phyloP scores from a whole-genome alignment of 2,113 vertebrate genomes.

The Mormyrus iriodes region DNA sequence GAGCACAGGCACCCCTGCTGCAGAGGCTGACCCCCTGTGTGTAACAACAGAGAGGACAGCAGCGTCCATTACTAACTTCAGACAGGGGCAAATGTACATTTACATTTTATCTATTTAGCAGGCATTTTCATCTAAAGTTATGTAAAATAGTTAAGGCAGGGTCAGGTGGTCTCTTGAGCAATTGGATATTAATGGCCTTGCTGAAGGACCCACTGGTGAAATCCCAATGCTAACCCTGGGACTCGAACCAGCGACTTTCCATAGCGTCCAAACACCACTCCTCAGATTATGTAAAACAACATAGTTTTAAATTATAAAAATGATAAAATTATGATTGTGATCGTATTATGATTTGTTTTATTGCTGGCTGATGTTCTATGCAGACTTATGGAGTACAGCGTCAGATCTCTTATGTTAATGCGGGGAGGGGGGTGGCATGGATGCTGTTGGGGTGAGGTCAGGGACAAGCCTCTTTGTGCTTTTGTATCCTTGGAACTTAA shows the following conservation, averaged over 20 bases:
- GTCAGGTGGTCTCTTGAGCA: background rate
- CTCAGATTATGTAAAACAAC: background rate
- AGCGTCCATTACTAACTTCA: background rate
- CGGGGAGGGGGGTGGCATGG: background rate
- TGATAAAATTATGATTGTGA: background rate
- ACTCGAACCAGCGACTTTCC: background rate
- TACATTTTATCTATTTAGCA: background rate
- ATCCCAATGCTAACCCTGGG: background rate
- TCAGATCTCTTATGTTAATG: background rate
- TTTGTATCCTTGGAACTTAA: background rate
- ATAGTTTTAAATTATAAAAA: background rate
- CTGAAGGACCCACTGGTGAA: background rate
- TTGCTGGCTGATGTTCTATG: background rate
- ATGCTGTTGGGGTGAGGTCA: background rate
- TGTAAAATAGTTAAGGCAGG: background rate
- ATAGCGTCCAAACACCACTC: background rate
- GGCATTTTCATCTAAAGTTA: background rate
- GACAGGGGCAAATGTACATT: background rate
- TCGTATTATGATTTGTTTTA: background rate
- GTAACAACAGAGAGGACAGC: background rate
- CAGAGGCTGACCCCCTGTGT: background rate
- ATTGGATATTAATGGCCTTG: background rate
- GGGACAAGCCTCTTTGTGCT: background rate
- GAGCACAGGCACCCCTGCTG: background rate
- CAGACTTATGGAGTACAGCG: background rate